phyloP scores from a whole-genome alignment of 2,888 invertebrate species.

The Eupithecia subfuscata region DNA sequence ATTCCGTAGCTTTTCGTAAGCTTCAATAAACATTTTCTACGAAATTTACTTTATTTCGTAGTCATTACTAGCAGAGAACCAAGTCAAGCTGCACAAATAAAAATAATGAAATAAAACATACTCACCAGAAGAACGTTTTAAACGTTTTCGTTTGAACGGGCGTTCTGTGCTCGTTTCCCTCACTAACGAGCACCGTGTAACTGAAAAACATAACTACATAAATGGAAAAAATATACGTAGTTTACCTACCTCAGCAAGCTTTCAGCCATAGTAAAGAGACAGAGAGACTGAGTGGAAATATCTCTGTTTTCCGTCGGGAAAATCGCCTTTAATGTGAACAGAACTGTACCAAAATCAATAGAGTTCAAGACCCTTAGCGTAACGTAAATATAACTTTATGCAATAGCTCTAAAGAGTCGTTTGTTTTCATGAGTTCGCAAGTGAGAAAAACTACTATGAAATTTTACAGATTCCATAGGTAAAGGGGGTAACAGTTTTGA shows the following conservation, averaged over 20 bases:
- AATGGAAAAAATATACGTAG: slow-evolving; percentile 48
- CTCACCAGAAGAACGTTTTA: slow-evolving; percentile 75
- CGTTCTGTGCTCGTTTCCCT: slow-evolving; percentile 58
- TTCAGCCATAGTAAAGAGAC: neutral
- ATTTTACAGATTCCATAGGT: neutral
- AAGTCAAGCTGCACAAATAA: slow-evolving; percentile 42
- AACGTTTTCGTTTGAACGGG: slow-evolving; percentile 71
- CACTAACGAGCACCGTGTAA: slow-evolving; percentile 73
- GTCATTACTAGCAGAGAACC: slow-evolving; percentile 5
- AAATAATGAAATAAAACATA: slow-evolving; percentile 51
- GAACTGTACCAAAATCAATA: too few species aligned
- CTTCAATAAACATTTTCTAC: neutral
- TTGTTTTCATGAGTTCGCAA: neutral
- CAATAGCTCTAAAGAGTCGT: neutral
- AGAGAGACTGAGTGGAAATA: neutral
- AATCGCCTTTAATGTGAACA: neutral
- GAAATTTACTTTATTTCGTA: neutral
- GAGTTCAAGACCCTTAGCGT: too few species aligned
- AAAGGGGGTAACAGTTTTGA: neutral
- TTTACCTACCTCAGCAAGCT: slow-evolving; percentile 8
- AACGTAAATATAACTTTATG: neutral
- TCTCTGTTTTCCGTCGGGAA: neutral
- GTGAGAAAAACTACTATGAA: neutral
- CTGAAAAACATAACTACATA: slow-evolving; percentile 63
- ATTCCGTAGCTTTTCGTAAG: neutral